Evolutionary conservation across 2,888 invertebrate genomes (phyloP).

Genomic region (Disparrhopalites patrizii): DNA sequence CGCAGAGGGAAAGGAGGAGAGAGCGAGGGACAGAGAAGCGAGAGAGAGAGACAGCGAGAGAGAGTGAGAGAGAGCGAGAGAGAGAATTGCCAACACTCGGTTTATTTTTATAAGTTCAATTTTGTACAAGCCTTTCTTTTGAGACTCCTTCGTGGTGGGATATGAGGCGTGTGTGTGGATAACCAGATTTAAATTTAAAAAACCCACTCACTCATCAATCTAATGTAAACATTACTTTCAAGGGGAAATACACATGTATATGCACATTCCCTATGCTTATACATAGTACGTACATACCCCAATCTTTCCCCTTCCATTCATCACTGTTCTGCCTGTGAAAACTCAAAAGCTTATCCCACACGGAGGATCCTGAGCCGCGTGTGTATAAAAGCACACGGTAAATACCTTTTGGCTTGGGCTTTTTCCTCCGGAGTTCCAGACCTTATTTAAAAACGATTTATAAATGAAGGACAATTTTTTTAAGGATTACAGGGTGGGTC

Average conservation of each 20-base stretch:
- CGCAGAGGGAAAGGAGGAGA: too few relatives aligned
- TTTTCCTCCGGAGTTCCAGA: too few relatives aligned
- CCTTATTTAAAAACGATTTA: too few relatives aligned
- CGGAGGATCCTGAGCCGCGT: too few relatives aligned
- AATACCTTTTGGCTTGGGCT: neutral
- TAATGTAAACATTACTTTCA: conserved; percentile 1
- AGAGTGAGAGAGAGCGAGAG: too few relatives aligned
- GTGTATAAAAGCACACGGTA: too few relatives aligned
- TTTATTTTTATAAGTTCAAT: conserved; percentile 1
- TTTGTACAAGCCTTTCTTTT: neutral
- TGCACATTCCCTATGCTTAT: neutral
- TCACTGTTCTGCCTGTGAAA: too few relatives aligned
- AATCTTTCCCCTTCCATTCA: neutral
- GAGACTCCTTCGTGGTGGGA: neutral
- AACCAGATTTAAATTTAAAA: conserved; percentile 8
- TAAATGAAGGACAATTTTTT: too few relatives aligned
- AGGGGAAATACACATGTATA: neutral
- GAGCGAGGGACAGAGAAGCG: too few relatives aligned
- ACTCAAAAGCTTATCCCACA: too few relatives aligned
- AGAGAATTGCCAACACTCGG: conserved; percentile 7
- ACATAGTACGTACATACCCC: neutral
- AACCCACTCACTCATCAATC: conserved; percentile 11
- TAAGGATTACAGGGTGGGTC: too few relatives aligned
- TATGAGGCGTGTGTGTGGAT: neutral
- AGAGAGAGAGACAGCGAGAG: too few relatives aligned